Base-by-base conservation (phyloP, 37 sponge, comb jelly and placozoan species). In the Cliona cf. orientalis region DNA sequence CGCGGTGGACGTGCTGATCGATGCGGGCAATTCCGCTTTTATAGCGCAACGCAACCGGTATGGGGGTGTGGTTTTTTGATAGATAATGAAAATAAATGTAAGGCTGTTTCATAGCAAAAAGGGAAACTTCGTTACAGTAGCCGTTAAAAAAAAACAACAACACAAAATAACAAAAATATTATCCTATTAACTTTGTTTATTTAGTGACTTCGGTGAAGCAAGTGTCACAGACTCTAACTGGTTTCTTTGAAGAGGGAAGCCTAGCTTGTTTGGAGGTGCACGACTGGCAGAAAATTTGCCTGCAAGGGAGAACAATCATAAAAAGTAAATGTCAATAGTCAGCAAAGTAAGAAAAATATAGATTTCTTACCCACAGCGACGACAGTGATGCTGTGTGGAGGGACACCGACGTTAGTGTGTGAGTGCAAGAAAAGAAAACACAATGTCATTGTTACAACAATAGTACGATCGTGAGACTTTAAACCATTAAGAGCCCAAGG, bases 281-380 rank as follows among this genome's bases (percentile, higher is more conserved):
- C 0, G 42, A 34, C 42, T 75, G 75, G 76, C 92, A 92, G 84
- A 84, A 92, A 58, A 92, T 87, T 22, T 69, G 66, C 23, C 91
- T 91, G 66, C 5, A 74, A 17, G 31, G 23, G n/a, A 19, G 21
- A 38, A 14, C 28, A 56, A n/a, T n/a, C 17, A 23, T 38, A 35
- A 73, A 31, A 38, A 58, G 22, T 5, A 31, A 57, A 17, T 4
- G 14, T 3, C 23, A 9, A 59, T 9, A 4, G 2, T 59, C 2
- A 59, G 2, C 28, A 12, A 3, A 59, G 23, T 14, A 12, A 3
- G 4, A 59, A 29, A 49, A 17, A 11, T 11, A 49, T 11, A 11
- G 23, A 59, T 29, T 29, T 29, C 92, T 84, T 72, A 87, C 89
- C 93, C 93, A 80, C 93, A 92, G 61, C 80, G 74, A 17, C 93